Evolutionary conservation across 2,113 vertebrate genomes (phyloP), one percentile per base, ranked within the genome.

Genomic region (Lophochroa leadbeateri): DNA sequence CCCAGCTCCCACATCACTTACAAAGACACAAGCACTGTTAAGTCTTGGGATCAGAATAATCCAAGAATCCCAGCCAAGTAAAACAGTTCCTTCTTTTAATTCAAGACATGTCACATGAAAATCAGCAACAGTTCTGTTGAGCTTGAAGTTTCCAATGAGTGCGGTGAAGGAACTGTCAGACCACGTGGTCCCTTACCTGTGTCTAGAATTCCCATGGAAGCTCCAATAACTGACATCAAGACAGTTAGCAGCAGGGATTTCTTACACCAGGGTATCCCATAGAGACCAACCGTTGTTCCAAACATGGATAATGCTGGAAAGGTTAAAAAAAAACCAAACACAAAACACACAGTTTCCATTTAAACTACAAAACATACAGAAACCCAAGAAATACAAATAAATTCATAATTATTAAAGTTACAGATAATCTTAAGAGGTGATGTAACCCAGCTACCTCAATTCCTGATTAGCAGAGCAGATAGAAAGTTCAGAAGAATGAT

Each of bases 131-230:
- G 28, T 41, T 90, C 31, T 46, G 20, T 21, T 44, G 39, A 64
- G 43, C 52, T 13, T n/a, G 4, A 93, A 29, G 39, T 35, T 92
- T 63, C 28, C 46, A 24, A 0, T 33, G 17, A 29, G 20, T 55
- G 64, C 3, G 2, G 39, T 53, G 58, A 72, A 72, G 65, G 64
- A 90, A 43, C 17, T 20, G 4, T 24, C 2, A 5, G 47, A 81
- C 33, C 47, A 13, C 2, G 0, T 2, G 9, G 70, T 88, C 80
- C 95, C 97, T 97, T 83, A 99, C 99, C 99, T 97, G 99, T 99
- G 88, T 99, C 99, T 93, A 99, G 96, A 90, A 99, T 88, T 20
- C 99, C 99, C 98, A 99, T 98, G 4, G 99, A 98, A 55, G 98
- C 93, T 33, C 99, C 99, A 19, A 99, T 98, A 82, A 98, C 71